Conservation (phyloP, 2,888 invertebrate genomes). For the Subacronicta megacephala region DNA sequence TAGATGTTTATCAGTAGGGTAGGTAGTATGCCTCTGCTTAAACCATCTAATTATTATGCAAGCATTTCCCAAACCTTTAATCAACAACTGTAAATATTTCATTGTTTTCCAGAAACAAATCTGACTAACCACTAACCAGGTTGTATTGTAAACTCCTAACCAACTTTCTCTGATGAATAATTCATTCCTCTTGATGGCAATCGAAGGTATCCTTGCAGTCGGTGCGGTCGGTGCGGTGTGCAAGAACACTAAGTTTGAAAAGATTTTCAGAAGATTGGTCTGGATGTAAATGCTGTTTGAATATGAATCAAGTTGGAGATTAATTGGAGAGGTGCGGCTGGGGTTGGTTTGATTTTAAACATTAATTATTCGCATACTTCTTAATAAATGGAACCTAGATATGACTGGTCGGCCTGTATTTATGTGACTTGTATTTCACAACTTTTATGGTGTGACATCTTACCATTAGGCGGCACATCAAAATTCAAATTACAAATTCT, state of each 20-base stretch:
- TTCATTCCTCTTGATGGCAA: conserved; percentile 58
- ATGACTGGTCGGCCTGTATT: too few relatives aligned
- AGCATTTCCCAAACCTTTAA: neutral
- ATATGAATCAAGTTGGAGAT: conserved; percentile 44
- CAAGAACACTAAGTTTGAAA: conserved; percentile 46
- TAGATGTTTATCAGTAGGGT: too few relatives aligned
- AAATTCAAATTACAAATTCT: too few relatives aligned
- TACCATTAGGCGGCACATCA: too few relatives aligned
- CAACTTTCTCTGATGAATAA: conserved; percentile 56
- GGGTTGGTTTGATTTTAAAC: conserved; percentile 10
- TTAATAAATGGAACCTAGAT: neutral
- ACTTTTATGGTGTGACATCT: too few relatives aligned
- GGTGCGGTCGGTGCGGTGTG: conserved; percentile 27
- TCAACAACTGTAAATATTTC: conserved; percentile 23
- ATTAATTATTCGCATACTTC: neutral
- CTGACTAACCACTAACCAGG: conserved; percentile 12
- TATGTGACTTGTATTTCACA: too few relatives aligned
- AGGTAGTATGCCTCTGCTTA: too few relatives aligned
- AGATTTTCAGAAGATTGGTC: conserved; percentile 55
- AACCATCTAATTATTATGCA: too few relatives aligned
- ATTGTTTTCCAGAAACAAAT: conserved; percentile 37
- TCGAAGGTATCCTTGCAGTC: conserved; percentile 57
- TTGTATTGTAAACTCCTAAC: conserved; percentile 32
- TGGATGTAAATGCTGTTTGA: conserved; percentile 54
- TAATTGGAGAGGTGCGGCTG: conserved; percentile 35